A percentile compares a stretch with the other conserved stretches of the same genome.
phyloP scores from a whole-genome alignment of 2,888 invertebrate species.

The Apodemia mormo region DNA sequence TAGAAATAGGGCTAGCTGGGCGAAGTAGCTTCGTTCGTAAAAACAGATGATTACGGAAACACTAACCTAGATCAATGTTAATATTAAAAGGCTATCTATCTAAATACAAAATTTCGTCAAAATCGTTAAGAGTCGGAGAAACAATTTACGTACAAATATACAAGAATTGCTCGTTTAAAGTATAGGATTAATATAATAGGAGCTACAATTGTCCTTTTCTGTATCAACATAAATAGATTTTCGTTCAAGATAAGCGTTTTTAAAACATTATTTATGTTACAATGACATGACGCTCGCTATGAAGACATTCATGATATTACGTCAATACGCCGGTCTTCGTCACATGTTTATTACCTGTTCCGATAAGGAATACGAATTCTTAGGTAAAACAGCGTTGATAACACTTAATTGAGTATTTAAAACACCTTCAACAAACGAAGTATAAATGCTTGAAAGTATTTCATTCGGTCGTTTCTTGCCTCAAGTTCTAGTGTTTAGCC shows the following conservation, averaged over 20 bases:
- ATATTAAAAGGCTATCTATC: too few relatives aligned
- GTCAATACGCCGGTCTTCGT: not conserved
- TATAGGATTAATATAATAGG: too few relatives aligned
- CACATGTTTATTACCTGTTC: conserved; percentile 9
- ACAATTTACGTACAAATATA: too few relatives aligned
- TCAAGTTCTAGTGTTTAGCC: too few relatives aligned
- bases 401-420: not conserved
- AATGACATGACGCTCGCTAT: not conserved
- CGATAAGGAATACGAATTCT: conserved; percentile 6
- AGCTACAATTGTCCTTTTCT: not conserved
- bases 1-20: too few relatives aligned
- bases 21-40: too few relatives aligned
- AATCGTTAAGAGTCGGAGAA: too few relatives aligned
- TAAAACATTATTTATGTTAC: not conserved
- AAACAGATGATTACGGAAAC: too few relatives aligned
- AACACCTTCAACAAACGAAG: not conserved
- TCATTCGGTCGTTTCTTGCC: too few relatives aligned
- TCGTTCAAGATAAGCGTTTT: not conserved
- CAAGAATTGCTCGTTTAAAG: too few relatives aligned
- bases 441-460: not conserved
- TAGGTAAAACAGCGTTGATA: not conserved
- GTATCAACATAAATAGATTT: not conserved
- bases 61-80: too few relatives aligned
- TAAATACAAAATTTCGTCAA: too few relatives aligned
- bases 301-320: not conserved